phyloP scores from a whole-genome alignment of 2,113 vertebrate genomes.

The Pomatostomus ruficeps region DNA sequence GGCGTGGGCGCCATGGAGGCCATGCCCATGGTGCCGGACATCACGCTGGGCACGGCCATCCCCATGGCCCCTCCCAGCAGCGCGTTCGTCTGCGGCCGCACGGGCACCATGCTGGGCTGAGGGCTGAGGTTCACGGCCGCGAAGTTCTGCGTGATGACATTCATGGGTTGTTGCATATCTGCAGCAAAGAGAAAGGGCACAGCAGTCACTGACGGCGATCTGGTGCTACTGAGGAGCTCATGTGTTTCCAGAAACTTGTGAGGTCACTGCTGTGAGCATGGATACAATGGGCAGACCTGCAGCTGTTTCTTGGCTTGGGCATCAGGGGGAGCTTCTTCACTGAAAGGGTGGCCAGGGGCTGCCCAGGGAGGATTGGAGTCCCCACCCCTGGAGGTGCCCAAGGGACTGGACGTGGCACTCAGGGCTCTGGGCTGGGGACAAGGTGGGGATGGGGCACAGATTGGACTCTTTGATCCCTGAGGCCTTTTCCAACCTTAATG shows the following conservation, averaged over 20 bases:
- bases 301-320: neutral
- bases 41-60: slow-evolving; percentile 78
- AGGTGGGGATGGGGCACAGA: neutral
- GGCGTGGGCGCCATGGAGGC: slow-evolving; percentile 72
- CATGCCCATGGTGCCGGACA: slow-evolving; percentile 85
- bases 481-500: neutral
- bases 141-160: slow-evolving; percentile 88
- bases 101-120: slow-evolving; percentile 74
- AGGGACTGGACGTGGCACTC: neutral
- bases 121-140: slow-evolving; percentile 84
- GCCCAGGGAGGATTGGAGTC: neutral
- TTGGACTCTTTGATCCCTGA: neutral
- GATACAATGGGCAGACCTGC: accelerated
- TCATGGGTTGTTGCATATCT: slow-evolving; percentile 83
- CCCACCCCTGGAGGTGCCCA: no score
- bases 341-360: neutral
- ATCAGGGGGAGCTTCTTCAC: neutral
- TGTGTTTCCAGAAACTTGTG: neutral
- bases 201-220: neutral
- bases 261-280: neutral
- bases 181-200: neutral
- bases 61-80: slow-evolving; percentile 79
- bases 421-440: neutral
- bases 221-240: neutral
- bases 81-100: slow-evolving; percentile 72